Percentiles rank a stretch among this genome's conserved stretches.
phyloP scores from a whole-genome alignment of 2,113 vertebrate genomes.

The Pycnonotus jocosus region DNA sequence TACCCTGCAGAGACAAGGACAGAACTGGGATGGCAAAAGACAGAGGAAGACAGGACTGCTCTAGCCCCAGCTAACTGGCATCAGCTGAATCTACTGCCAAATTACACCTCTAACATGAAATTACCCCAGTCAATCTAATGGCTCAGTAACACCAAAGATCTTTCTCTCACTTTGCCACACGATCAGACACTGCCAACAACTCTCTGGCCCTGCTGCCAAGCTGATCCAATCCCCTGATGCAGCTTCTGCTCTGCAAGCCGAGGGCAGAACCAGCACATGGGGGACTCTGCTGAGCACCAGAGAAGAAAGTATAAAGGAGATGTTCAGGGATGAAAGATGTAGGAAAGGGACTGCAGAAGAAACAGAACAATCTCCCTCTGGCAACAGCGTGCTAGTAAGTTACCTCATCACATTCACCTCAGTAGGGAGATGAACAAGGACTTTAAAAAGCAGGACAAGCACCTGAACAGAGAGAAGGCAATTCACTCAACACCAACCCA shows the following conservation, averaged over 20 bases:
- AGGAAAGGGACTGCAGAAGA: background rate
- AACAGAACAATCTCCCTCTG: background rate
- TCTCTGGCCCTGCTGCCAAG: background rate
- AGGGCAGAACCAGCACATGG: accelerated
- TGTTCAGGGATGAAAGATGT: background rate
- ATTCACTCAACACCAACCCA: background rate
- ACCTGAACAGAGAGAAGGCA: background rate
- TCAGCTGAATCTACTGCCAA: background rate
- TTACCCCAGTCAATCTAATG: background rate
- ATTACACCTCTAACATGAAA: background rate
- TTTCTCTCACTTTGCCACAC: background rate
- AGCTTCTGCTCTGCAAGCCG: background rate
- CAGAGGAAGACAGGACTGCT: background rate
- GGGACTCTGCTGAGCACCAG: background rate
- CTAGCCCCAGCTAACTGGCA: background rate
- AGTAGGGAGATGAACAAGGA: background rate
- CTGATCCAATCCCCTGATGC: background rate
- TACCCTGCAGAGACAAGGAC: background rate
- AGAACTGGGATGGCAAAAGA: background rate
- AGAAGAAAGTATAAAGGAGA: background rate
- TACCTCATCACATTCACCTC: background rate
- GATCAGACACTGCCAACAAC: accelerated
- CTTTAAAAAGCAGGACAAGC: background rate
- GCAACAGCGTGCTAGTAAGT: background rate
- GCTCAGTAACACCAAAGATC: background rate